These are phyloP conservation scores for Thera britannica DNA, from an alignment of 2,888 invertebrate species.

Conservation along the genomic window DNA sequence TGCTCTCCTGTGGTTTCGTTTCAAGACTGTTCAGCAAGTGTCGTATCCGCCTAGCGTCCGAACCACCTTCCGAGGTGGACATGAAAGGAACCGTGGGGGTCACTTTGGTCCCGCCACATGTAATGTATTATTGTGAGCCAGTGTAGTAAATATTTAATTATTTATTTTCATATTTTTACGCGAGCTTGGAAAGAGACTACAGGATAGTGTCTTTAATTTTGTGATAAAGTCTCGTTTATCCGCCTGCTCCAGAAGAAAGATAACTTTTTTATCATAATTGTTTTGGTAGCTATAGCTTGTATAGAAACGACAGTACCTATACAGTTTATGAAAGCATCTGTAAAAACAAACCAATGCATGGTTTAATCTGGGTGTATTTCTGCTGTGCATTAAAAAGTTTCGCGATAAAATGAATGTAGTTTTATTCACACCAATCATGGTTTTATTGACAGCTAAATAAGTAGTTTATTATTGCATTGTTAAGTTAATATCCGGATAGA, in stretches of 20 bases:
- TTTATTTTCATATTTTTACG: too few relatives aligned
- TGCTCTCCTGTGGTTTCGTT: constrained; percentile 87
- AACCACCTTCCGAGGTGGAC: constrained; percentile 69
- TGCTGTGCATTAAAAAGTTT: not conserved
- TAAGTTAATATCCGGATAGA: not conserved
- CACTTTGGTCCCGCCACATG: constrained; percentile 88
- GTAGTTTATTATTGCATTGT: not conserved
- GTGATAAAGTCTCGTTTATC: not conserved
- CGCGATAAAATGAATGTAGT: not conserved
- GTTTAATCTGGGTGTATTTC: too few relatives aligned
- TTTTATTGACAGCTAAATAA: constrained; percentile 4
- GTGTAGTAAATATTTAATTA: constrained; percentile 4
- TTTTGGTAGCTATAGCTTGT: too few relatives aligned
- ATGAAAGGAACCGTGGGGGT: constrained; percentile 90
- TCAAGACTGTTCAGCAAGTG: constrained; percentile 88
- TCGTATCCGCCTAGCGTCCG: constrained; percentile 83
- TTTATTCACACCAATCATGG: constrained; percentile 9
- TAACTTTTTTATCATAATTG: too few relatives aligned
- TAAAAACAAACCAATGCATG: too few relatives aligned
- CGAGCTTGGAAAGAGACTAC: not conserved
- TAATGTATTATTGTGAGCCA: constrained; percentile 62
- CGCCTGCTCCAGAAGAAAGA: too few relatives aligned
- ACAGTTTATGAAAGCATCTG: too few relatives aligned
- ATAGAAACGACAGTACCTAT: too few relatives aligned
- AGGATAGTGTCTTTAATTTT: not conserved